A percentile compares a stretch with the other conserved stretches of the same genome.
These are phyloP conservation scores for Genyomyrus donnyi DNA, from an alignment of 2,113 vertebrate species.

Conservation along the genomic window DNA sequence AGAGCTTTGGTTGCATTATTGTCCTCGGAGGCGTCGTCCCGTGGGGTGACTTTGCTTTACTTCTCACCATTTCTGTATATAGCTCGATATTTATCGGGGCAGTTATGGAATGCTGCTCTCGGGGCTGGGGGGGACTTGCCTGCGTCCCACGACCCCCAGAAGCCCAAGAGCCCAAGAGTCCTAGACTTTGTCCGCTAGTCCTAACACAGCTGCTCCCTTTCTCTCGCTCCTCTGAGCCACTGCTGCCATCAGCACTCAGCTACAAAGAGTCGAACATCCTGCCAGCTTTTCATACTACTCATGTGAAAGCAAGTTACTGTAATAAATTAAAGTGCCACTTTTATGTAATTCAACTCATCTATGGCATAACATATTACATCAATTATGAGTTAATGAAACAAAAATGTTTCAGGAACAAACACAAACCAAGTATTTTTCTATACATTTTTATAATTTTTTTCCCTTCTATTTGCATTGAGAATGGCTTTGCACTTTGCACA, in stretches of 20 bases:
- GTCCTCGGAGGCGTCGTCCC: neutral
- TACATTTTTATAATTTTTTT: neutral
- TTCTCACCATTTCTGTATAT: neutral
- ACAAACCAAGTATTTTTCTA: neutral
- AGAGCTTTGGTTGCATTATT: neutral
- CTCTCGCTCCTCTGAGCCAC: neutral
- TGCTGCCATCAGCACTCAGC: neutral
- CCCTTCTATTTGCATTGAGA: neutral
- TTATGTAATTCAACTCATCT: neutral
- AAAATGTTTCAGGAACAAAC: neutral
- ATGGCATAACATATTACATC: neutral
- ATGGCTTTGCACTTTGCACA: neutral
- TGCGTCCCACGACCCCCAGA: conserved; percentile 4
- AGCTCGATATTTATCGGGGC: neutral
- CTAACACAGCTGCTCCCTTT: neutral
- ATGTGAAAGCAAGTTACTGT: neutral
- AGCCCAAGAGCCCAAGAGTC: neutral
- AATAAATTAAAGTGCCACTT: neutral
- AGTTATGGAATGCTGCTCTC: neutral
- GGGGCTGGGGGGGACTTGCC: no score
- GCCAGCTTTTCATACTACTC: neutral
- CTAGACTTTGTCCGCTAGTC: neutral
- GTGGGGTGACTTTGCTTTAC: neutral
- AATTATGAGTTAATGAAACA: neutral
- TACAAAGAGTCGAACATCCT: neutral